phyloP scores from a whole-genome alignment of 2,888 invertebrate species.

The Ecliptopera silaceata region DNA sequence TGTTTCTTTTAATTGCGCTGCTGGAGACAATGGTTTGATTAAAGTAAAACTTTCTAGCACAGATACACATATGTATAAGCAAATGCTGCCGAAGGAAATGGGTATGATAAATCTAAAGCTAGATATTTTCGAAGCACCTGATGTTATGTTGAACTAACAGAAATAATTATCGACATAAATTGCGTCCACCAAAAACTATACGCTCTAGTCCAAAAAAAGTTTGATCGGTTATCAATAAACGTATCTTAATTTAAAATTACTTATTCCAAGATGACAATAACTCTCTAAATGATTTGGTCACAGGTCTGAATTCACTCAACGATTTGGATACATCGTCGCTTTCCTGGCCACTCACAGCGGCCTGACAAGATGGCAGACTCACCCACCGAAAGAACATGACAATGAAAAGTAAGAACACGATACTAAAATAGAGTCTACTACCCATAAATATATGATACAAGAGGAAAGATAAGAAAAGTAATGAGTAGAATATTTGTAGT shows the following conservation, averaged over 20 bases:
- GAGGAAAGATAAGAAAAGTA: not conserved
- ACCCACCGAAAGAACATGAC: constrained; percentile 71
- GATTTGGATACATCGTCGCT: constrained; percentile 92
- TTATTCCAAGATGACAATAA: not conserved
- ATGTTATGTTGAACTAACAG: not conserved
- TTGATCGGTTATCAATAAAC: not conserved
- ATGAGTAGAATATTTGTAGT: not conserved
- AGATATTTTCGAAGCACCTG: not conserved
- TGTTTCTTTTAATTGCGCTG: not conserved
- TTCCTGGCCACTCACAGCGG: constrained; percentile 96
- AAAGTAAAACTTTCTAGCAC: not conserved
- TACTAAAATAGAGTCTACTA: not conserved
- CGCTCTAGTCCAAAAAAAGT: no score
- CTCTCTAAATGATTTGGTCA: constrained; percentile 42
- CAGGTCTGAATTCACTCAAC: constrained; percentile 92
- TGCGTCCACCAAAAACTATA: no score
- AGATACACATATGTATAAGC: not conserved
- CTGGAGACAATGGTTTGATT: constrained; percentile 10
- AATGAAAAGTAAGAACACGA: constrained; percentile 59
- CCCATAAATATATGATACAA: not conserved
- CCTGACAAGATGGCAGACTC: constrained; percentile 93
- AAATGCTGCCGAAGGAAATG: constrained; percentile 20
- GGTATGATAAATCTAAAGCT: constrained; percentile 1
- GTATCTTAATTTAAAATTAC: no score
- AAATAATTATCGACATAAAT: not conserved